Conservation (phyloP, 2,797 vertebrate genomes). For the Argentina silus region DNA sequence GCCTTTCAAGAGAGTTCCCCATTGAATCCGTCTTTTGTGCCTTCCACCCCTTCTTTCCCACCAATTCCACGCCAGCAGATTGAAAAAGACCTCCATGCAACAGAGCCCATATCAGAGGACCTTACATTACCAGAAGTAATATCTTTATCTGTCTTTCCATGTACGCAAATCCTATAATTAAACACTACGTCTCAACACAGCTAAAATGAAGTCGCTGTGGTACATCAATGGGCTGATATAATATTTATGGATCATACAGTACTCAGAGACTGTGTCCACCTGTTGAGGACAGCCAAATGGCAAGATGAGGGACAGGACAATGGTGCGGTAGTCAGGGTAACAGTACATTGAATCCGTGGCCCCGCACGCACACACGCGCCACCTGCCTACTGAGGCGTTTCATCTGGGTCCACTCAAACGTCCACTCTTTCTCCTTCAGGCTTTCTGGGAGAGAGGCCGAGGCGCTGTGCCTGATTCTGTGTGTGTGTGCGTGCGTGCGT, state of each 20-base stretch:
- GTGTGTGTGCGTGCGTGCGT: too few relatives aligned
- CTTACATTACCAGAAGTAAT: constrained; percentile 25
- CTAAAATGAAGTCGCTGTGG: not conserved
- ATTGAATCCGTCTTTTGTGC: constrained; percentile 52
- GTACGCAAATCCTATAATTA: constrained; percentile 30
- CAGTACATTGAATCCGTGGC: too few relatives aligned
- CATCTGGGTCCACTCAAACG: too few relatives aligned
- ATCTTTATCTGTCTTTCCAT: constrained; percentile 12
- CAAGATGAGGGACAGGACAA: too few relatives aligned
- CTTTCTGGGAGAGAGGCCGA: too few relatives aligned
- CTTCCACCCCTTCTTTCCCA: constrained; percentile 7
- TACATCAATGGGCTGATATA: not conserved
- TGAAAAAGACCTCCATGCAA: constrained; percentile 16
- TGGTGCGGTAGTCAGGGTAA: too few relatives aligned
- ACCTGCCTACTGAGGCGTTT: too few relatives aligned
- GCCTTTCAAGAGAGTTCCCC: constrained; percentile 54
- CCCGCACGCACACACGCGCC: too few relatives aligned
- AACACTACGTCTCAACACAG: not conserved
- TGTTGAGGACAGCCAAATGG: too few relatives aligned
- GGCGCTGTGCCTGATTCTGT: too few relatives aligned
- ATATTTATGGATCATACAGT: not conserved
- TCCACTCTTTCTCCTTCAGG: too few relatives aligned
- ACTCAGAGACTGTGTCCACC: too few relatives aligned
- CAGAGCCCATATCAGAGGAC: not conserved
- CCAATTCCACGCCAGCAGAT: constrained; percentile 33